Percentiles rank a stretch among this genome's conserved stretches.
These are phyloP conservation scores for Adelognathus sp. DNA, from an alignment of 2,888 invertebrate species.

Conservation along the genomic window DNA sequence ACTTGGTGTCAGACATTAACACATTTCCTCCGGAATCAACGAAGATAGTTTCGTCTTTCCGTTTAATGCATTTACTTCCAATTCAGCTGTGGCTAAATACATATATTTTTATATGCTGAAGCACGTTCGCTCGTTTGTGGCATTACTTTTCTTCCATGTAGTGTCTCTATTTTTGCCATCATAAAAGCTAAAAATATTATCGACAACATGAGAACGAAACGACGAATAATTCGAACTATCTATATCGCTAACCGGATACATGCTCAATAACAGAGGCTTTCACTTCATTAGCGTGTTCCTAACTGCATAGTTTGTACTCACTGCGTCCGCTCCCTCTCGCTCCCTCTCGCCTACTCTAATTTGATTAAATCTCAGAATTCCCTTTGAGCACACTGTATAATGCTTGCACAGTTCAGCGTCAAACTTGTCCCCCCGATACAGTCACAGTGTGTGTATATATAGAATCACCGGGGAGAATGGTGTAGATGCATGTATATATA, in stretches of 20 bases:
- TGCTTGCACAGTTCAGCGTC: neutral
- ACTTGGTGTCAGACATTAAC: no score
- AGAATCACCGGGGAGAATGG: neutral
- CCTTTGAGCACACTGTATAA: neutral
- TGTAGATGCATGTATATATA: no score
- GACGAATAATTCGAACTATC: neutral
- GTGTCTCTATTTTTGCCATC: no score
- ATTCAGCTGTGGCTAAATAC: no score
- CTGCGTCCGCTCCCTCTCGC: neutral
- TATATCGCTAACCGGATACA: neutral
- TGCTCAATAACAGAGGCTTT: neutral
- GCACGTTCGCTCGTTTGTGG: no score
- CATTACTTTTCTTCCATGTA: no score
- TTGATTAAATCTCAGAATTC: slow-evolving; percentile 27
- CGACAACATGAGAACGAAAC: no score
- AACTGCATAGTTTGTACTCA: neutral
- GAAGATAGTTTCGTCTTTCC: no score
- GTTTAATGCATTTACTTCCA: no score
- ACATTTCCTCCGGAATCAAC: no score
- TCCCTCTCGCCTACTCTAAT: slow-evolving; percentile 2
- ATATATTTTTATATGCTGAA: no score
- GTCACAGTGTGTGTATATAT: neutral
- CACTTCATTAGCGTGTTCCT: neutral
- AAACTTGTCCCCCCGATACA: neutral
- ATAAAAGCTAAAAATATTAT: no score